These are phyloP conservation scores for Protonibea diacanthus DNA, from an alignment of 2,797 vertebrate species.

Conservation along the genomic window DNA sequence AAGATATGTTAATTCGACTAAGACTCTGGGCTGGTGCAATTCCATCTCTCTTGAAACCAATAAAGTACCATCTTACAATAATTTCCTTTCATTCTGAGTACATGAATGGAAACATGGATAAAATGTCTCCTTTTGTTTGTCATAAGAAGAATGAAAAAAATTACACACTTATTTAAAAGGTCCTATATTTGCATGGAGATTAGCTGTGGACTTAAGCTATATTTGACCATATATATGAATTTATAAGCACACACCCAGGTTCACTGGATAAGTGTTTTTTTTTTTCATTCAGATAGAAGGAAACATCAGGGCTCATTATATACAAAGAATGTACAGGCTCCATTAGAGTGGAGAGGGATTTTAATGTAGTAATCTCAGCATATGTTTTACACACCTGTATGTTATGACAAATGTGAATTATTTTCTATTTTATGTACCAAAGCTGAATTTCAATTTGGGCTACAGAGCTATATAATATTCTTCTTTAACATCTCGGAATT, in stretches of 20 bases:
- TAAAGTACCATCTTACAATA: slow-evolving; percentile 75
- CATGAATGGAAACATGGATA: slow-evolving; percentile 44
- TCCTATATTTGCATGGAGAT: neutral
- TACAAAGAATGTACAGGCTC: slow-evolving; percentile 4
- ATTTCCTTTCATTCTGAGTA: slow-evolving; percentile 62
- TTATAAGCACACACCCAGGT: neutral
- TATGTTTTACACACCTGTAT: slow-evolving; percentile 1
- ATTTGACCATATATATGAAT: neutral
- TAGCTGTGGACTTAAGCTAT: neutral
- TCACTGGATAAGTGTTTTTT: neutral
- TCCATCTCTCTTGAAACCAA: slow-evolving; percentile 75
- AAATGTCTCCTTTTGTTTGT: slow-evolving; percentile 47
- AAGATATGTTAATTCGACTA: slow-evolving; percentile 60
- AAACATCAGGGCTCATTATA: slow-evolving; percentile 2
- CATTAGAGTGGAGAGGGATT: neutral
- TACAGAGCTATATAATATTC: neutral
- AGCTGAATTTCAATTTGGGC: slow-evolving; percentile 1
- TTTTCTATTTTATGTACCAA: neutral
- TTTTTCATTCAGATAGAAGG: neutral
- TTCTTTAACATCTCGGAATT: neutral
- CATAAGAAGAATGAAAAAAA: neutral
- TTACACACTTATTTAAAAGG: neutral
- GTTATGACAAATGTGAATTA: neutral
- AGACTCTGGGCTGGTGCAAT: slow-evolving; percentile 77
- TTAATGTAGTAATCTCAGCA: slow-evolving; percentile 6